Base-by-base conservation (phyloP, 2,888 invertebrate species). In the Pinctada fucata region DNA sequence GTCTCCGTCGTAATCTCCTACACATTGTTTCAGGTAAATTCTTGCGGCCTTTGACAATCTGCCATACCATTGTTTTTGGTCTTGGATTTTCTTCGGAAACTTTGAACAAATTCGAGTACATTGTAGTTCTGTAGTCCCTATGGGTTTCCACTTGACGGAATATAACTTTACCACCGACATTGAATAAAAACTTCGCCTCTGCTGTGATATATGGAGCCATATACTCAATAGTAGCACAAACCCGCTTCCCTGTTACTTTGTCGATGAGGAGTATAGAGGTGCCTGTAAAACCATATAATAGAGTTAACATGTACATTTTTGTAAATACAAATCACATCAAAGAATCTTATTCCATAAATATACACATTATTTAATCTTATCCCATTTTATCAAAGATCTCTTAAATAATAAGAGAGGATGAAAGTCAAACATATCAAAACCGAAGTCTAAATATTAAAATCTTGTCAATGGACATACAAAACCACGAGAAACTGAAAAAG, bases 211-310 rank as follows among this genome's bases (percentile, higher is more conserved):
- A 81, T 31, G 79, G 76, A 2, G 76, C 78, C 3, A 79, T 75
- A 2, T 83, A 76, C 71, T 86, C 84, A 2, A 88, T 82, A 2
- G 87, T 86, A 4, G 86, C 87, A 80, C 88, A 88, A 3, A 83
- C 79, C 70, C 74, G 63, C 10, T 52, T 49, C 2, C 16, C 16
- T 10, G 58, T 70, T 3, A 31, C 69, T 5, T 67, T 45, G 2
- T 81, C 75, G 4, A 51, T 76, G 10, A 86, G 50, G 4, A 84
- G 52, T 16, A 88, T 70, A 0, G 87, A 80, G n/a, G 83, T 81
- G 63, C 87, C 88, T 88, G 69, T 47, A 82, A 82, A 63, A 51
- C 5, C 51, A 71, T 31, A 31, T 31, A 31, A 31, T 31, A 31
- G 31, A 31, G 31, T 31, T 31, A 31, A 31, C 31, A 31, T 31